Conservation (phyloP, 1,140 invertebrate species). For the Papilio polytes region DNA sequence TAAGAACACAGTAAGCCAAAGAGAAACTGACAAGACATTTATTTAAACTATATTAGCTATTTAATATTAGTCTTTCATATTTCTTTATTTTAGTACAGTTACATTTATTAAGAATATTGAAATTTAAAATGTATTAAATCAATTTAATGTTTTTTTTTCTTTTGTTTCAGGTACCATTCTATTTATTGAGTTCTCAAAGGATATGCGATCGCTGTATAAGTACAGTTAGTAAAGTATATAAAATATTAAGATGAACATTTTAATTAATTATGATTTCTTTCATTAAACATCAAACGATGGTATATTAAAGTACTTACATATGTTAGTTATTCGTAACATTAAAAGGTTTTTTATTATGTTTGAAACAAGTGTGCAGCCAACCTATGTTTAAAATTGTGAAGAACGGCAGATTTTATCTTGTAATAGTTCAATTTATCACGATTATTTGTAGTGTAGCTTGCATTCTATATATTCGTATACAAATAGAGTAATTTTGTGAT, state of each 20-base stretch:
- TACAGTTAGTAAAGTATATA: not conserved
- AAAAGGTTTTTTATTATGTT: not conserved
- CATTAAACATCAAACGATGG: not conserved
- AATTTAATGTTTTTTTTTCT: not conserved
- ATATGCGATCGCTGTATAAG: not conserved
- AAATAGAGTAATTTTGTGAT: not conserved
- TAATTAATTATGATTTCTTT: not conserved
- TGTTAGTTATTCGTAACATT: not conserved
- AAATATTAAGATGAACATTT: not conserved
- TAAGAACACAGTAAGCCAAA: not conserved
- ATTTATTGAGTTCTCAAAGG: not conserved
- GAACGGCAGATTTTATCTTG: slow-evolving; percentile 27
- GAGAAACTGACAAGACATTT: not conserved
- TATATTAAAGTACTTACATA: not conserved
- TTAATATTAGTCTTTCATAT: too few relatives aligned
- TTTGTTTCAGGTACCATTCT: not conserved
- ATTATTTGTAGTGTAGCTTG: too few relatives aligned
- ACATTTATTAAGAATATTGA: too few relatives aligned
- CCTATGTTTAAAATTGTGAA: slow-evolving; percentile 1
- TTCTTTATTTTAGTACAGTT: too few relatives aligned
- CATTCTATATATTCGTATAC: not conserved
- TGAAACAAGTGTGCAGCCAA: slow-evolving; percentile 8
- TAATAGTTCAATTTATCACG: slow-evolving; percentile 31
- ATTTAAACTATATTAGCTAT: not conserved
- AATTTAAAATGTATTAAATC: too few relatives aligned